These are phyloP conservation scores for Aphidoletes aphidimyza DNA, from an alignment of 2,888 invertebrate genomes.

Conservation along the genomic window DNA sequence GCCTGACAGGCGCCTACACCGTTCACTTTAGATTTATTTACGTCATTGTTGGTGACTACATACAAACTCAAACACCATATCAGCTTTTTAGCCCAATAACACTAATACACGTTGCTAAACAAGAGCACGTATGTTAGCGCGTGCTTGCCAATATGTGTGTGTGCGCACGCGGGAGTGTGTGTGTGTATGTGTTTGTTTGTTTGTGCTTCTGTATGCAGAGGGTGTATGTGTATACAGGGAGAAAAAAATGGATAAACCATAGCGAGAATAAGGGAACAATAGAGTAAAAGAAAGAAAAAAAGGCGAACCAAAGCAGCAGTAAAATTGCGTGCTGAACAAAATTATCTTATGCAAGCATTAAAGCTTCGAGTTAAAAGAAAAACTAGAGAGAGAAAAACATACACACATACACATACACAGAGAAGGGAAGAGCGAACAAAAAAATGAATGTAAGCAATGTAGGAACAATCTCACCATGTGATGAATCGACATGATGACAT, in stretches of 20 bases:
- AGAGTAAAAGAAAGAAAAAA: neutral
- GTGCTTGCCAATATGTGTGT: no score
- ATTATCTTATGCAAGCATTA: slow-evolving; percentile 2
- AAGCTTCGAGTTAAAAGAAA: no score
- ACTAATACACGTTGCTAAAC: no score
- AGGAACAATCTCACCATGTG: slow-evolving; percentile 1
- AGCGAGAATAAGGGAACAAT: neutral
- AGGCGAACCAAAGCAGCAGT: neutral
- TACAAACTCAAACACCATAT: neutral
- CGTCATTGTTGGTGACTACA: slow-evolving; percentile 15
- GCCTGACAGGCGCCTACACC: slow-evolving; percentile 56
- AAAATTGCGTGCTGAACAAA: neutral
- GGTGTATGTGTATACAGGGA: no score
- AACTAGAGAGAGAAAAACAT: neutral
- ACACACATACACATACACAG: neutral
- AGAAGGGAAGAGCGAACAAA: neutral
- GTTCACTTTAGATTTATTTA: slow-evolving; percentile 5
- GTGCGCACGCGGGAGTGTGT: neutral
- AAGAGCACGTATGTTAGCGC: no score
- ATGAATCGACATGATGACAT: neutral
- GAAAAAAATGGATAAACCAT: neutral
- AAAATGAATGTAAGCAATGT: neutral
- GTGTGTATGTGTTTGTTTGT: neutral
- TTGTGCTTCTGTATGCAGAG: neutral
- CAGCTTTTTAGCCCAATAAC: no score